Evolutionary conservation across 1,140 invertebrate genomes (phyloP).

Genomic region (Catajapyx aquilonaris): DNA sequence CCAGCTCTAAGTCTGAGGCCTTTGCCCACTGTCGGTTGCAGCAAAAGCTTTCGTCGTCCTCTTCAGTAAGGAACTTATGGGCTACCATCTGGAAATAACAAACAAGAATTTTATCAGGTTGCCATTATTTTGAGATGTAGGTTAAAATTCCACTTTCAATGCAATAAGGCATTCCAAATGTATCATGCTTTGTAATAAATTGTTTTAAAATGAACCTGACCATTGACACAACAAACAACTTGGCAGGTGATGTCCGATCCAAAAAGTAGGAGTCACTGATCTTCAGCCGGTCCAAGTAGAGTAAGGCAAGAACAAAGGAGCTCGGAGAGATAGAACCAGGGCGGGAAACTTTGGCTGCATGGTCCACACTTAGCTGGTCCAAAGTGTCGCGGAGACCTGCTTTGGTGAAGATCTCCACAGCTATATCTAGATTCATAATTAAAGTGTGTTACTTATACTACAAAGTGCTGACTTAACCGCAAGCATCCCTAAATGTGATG

Average conservation of each 20-base stretch:
- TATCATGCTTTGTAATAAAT: not conserved
- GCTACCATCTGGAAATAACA: constrained; percentile 61
- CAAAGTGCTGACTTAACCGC: constrained; percentile 8
- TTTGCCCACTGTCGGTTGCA: constrained; percentile 74
- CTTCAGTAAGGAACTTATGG: constrained; percentile 81
- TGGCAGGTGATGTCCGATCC: constrained; percentile 53
- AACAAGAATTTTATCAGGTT: constrained; percentile 9
- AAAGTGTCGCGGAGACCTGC: constrained; percentile 42
- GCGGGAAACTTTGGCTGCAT: constrained; percentile 51
- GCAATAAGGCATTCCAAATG: constrained; percentile 13
- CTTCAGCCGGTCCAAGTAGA: constrained; percentile 71
- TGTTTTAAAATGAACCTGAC: constrained; percentile 27
- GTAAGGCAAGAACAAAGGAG: constrained; percentile 53
- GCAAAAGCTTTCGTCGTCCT: constrained; percentile 73
- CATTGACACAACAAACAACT: constrained; percentile 79
- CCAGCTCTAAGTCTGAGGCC: constrained; percentile 45
- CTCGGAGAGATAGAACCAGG: constrained; percentile 69
- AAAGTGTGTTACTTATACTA: constrained; percentile 9
- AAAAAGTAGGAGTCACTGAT: constrained; percentile 62
- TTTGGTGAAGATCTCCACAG: constrained; percentile 57
- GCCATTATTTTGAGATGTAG: constrained; percentile 5
- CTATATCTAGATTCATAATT: constrained; percentile 40
- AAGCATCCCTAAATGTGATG: constrained; percentile 1
- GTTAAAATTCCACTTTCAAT: constrained; percentile 2
- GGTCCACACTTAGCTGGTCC: constrained; percentile 52